Conservation (phyloP, 2,888 invertebrate genomes). For the Cerastis rubricosa region DNA sequence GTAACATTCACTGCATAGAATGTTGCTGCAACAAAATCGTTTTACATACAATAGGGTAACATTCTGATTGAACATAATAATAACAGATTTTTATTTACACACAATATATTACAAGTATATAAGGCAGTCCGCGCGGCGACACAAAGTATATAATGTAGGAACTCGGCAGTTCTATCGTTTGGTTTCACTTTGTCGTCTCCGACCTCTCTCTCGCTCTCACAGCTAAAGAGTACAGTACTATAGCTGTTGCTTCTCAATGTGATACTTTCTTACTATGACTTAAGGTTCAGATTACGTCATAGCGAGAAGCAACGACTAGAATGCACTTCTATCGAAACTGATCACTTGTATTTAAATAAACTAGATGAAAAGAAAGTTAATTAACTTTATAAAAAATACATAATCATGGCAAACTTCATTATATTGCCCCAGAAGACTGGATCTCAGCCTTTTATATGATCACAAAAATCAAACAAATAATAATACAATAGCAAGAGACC, state of each 20-base stretch:
- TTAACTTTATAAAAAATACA: constrained; percentile 24
- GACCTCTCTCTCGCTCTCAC: constrained; percentile 55
- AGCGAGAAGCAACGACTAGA: constrained; percentile 16
- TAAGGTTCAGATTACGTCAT: constrained; percentile 21
- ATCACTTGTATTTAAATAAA: constrained; percentile 28
- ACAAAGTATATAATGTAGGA: constrained; percentile 62
- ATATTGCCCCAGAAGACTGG: constrained; percentile 21
- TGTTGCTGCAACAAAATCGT: constrained; percentile 24
- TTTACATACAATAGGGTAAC: constrained; percentile 22
- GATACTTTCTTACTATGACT: background rate
- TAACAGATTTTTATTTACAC: constrained; percentile 24
- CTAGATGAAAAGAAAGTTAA: constrained; percentile 26
- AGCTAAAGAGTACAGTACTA: constrained; percentile 48
- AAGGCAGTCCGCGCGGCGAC: constrained; percentile 24
- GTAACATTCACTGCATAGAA: constrained; percentile 36
- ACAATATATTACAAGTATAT: constrained; percentile 45
- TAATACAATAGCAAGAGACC: constrained; percentile 10
- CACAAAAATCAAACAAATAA: background rate
- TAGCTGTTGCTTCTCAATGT: constrained; percentile 21
- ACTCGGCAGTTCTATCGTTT: constrained; percentile 64
- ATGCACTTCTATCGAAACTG: constrained; percentile 60
- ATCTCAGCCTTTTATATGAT: constrained; percentile 17
- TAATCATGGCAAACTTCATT: constrained; percentile 17
- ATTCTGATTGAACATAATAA: constrained; percentile 20
- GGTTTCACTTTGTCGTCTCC: constrained; percentile 54